These are phyloP conservation scores for Ctenopoma kingsleyae DNA, from an alignment of 2,797 vertebrate genomes.

Conservation along the genomic window DNA sequence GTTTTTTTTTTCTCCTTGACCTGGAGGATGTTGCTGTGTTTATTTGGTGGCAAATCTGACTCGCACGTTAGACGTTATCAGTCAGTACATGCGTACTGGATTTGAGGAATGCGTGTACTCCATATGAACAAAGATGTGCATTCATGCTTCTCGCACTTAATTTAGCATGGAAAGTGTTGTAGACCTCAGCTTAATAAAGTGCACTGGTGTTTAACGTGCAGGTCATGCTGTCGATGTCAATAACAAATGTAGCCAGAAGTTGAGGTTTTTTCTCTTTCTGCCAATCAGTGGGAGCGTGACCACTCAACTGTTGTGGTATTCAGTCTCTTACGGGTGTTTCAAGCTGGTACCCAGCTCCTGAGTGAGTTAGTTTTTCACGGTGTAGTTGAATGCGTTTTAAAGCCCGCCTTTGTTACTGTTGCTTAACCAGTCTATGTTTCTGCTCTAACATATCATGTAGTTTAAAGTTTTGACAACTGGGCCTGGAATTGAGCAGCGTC, in stretches of 20 bases:
- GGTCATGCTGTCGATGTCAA: conserved; percentile 34
- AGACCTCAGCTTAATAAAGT: conserved; percentile 44
- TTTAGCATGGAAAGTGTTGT: conserved; percentile 54
- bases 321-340: background rate
- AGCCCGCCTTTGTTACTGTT: background rate
- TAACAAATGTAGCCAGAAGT: conserved; percentile 10
- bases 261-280: background rate
- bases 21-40: conserved; percentile 28
- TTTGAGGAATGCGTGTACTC: conserved; percentile 26
- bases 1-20: background rate
- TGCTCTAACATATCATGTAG: too few species aligned
- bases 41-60: conserved; percentile 30
- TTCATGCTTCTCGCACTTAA: conserved; percentile 54
- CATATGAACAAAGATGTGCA: conserved; percentile 56
- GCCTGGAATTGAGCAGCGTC: too few species aligned
- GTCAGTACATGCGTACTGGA: conserved; percentile 19
- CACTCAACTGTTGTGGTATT: background rate
- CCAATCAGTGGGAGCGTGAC: conserved; percentile 9
- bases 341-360: background rate
- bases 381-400: background rate
- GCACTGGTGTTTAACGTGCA: conserved; percentile 46
- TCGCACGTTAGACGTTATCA: conserved; percentile 31
- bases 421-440: too few species aligned
- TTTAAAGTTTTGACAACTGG: too few species aligned
- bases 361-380: background rate